phyloP scores from a whole-genome alignment of 2,113 vertebrate species.

The Corythornis madagascariensis region DNA sequence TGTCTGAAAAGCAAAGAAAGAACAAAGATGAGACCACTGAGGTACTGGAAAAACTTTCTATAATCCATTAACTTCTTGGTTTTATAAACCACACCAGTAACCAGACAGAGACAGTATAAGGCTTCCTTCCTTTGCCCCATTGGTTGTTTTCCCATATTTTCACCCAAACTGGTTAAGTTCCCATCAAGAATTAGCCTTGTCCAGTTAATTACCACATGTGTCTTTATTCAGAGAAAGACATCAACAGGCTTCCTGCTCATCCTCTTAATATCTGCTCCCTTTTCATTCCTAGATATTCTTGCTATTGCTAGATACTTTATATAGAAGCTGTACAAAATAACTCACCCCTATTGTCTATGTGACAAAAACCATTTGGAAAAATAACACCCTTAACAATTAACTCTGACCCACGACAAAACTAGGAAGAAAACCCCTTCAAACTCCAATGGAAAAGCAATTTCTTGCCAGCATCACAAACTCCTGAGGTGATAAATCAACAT shows the following conservation, averaged over 20 bases:
- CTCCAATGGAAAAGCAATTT: neutral
- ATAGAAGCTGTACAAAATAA: neutral
- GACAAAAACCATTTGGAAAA: neutral
- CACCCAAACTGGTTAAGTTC: neutral
- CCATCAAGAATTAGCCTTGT: neutral
- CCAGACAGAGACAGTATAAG: neutral
- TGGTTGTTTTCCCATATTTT: neutral
- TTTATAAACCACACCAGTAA: neutral
- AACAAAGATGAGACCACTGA: neutral
- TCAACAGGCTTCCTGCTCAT: neutral
- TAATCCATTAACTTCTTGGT: neutral
- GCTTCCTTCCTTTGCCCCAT: neutral
- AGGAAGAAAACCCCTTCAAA: neutral
- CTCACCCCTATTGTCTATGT: neutral
- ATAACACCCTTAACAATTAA: neutral
- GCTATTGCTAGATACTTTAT: neutral
- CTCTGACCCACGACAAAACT: neutral
- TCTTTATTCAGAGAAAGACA: neutral
- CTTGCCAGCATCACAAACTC: neutral
- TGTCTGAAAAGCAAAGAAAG: neutral
- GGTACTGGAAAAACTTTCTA: neutral
- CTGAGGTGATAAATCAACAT: neutral
- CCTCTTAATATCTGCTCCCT: neutral
- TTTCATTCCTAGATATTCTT: neutral
- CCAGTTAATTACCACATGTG: neutral